Base-by-base conservation (phyloP, 2,888 invertebrate genomes). In the Criorhina ranunculi region DNA sequence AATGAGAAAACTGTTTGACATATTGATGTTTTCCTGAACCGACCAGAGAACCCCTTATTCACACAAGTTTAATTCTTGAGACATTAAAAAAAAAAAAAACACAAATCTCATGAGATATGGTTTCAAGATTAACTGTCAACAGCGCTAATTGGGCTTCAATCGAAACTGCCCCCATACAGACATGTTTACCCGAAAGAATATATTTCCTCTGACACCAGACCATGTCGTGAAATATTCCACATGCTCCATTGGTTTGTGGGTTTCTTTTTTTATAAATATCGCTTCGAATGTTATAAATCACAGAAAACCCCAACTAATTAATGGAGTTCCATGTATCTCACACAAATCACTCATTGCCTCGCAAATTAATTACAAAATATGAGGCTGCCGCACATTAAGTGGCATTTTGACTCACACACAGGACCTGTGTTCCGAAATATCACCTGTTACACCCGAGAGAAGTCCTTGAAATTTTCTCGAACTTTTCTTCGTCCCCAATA, bases 301-400 rank as follows among this genome's bases (percentile, higher is more conserved):
- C 29, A 51, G 15, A 66, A 51, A 66, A 24, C 24, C 24, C 24
- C 51, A 5, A 40, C 66, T 66, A 66, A 66, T 66, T 66, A 66
- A 51, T 64, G 49, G 64, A 64, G 49, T 64, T 64, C 66, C 66
- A 24, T 51, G 5, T 40, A 29, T 37, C 51, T 24, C 42, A 42
- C 67, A 67, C 67, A 67, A 67, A 67, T 67, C 67, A 67, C 55
- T 67, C 55, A 67, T 67, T 42, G 67, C 55, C 5, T 55, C 1
- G 40, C 40, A 55, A 67, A 67, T 67, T 67, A 67, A 67, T 66
- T 66, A 15, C 51, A 11, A 66, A 37, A 66, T 37, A 24, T 29
- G 64, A 66, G 37, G 19, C 24, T 3, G 24, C 24, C 24, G 24
- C 55, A 17, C 19, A 57, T 37, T 53, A 53, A 53, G 33, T 33